Conservation (phyloP, 2,888 invertebrate species). For the Epinotia nisella region DNA sequence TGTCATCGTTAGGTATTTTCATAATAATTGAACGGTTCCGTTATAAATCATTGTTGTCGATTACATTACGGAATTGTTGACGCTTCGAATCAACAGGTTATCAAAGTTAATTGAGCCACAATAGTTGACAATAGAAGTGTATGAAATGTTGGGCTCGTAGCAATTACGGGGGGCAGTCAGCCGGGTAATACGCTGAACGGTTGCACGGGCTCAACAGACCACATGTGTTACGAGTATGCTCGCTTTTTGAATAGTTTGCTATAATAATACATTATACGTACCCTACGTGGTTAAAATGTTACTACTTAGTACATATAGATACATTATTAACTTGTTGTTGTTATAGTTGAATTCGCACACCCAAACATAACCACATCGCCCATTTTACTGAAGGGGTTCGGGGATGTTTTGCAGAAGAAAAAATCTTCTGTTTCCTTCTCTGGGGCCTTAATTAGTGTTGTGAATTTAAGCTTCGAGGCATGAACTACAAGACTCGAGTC, state of each 20-base stretch:
- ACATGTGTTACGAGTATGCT: neutral
- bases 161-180: constrained; percentile 72
- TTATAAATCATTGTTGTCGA: constrained; percentile 59
- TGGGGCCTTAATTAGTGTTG: no score
- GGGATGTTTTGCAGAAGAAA: no score
- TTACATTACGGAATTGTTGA: constrained; percentile 52
- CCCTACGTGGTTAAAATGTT: no score
- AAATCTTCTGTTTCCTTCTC: no score
- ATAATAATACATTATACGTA: neutral
- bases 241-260: constrained; percentile 5
- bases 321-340: no score
- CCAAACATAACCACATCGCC: no score
- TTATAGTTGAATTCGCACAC: no score
- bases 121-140: constrained; percentile 54
- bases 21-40: constrained; percentile 49
- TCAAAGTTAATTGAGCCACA: constrained; percentile 47
- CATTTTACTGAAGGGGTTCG: no score
- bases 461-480: no score
- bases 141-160: constrained; percentile 59
- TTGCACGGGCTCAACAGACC: constrained; percentile 49
- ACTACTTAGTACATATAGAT: no score
- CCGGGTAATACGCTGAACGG: constrained; percentile 69
- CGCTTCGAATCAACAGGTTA: constrained; percentile 68
- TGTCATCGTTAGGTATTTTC: constrained; percentile 24
- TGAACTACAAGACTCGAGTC: no score